These are phyloP conservation scores for Rhegmatorhina hoffmannsi DNA, from an alignment of 2,113 vertebrate genomes.

Conservation along the genomic window DNA sequence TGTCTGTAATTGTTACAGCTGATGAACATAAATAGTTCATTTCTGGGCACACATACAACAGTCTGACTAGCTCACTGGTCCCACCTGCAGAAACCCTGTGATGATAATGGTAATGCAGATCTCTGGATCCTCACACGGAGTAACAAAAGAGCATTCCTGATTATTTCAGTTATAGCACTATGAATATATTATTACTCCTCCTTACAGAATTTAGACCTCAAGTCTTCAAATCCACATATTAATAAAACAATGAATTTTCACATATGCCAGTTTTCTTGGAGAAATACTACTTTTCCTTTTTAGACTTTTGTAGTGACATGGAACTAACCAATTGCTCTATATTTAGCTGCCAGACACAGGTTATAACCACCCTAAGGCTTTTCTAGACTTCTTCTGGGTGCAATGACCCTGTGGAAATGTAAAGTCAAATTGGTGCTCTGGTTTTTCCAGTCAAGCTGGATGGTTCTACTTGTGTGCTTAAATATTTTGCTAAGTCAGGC, in stretches of 20 bases:
- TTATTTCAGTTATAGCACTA: not conserved
- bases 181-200: not conserved
- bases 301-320: not conserved
- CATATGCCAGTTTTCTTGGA: not conserved
- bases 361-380: not conserved
- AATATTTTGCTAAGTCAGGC: conserved; percentile 19
- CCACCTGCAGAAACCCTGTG: not conserved
- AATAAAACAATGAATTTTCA: not conserved
- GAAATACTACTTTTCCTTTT: not conserved
- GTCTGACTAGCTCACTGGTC: not conserved
- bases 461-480: not conserved
- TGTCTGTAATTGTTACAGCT: not conserved
- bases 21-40: not conserved
- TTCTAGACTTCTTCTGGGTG: not conserved
- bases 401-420: not conserved
- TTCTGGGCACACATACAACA: not conserved
- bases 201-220: not conserved
- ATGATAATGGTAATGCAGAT: not conserved
- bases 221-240: not conserved
- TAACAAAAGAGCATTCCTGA: not conserved
- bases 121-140: not conserved
- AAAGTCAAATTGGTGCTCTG: not conserved
- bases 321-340: not conserved
- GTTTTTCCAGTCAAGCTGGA: conserved; percentile 51
- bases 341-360: not conserved